Evolutionary conservation across 2,888 invertebrate species (phyloP).

Genomic region (Cheilosia pagana): DNA sequence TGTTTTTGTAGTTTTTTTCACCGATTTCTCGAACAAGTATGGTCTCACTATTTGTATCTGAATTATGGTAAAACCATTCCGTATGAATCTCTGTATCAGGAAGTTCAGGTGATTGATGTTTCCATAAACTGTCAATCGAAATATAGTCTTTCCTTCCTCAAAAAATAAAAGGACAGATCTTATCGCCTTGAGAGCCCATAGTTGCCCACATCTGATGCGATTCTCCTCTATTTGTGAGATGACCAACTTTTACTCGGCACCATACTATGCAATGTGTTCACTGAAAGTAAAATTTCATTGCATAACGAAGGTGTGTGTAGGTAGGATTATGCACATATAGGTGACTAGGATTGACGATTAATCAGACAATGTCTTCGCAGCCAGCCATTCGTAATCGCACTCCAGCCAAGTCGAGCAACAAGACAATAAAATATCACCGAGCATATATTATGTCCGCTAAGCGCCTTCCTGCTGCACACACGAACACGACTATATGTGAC

Average conservation of each 20-base stretch:
- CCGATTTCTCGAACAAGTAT: too few species aligned
- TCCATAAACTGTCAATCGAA: too few species aligned
- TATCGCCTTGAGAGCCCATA: too few species aligned
- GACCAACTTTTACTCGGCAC: constrained; percentile 6
- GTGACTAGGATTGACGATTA: constrained; percentile 46
- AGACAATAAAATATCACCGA: constrained; percentile 31
- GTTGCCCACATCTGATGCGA: not conserved
- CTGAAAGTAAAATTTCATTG: constrained; percentile 29
- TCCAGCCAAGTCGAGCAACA: constrained; percentile 18
- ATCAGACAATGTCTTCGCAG: constrained; percentile 34
- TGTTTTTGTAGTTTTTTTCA: too few species aligned
- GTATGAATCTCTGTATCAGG: too few species aligned
- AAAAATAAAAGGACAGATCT: too few species aligned
- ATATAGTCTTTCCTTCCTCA: too few species aligned
- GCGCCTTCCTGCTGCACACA: constrained; percentile 42
- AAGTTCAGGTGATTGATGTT: too few species aligned
- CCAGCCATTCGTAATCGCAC: constrained; percentile 32
- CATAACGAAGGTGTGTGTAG: constrained; percentile 7
- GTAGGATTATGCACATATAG: constrained; percentile 6
- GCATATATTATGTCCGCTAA: constrained; percentile 27
- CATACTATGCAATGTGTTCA: not conserved
- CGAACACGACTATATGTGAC: constrained; percentile 10
- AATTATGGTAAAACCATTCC: too few species aligned
- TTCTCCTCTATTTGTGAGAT: not conserved
- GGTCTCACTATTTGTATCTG: too few species aligned